Base-by-base conservation (phyloP, 2,888 invertebrate genomes). In the Ypsolopha sequella region DNA sequence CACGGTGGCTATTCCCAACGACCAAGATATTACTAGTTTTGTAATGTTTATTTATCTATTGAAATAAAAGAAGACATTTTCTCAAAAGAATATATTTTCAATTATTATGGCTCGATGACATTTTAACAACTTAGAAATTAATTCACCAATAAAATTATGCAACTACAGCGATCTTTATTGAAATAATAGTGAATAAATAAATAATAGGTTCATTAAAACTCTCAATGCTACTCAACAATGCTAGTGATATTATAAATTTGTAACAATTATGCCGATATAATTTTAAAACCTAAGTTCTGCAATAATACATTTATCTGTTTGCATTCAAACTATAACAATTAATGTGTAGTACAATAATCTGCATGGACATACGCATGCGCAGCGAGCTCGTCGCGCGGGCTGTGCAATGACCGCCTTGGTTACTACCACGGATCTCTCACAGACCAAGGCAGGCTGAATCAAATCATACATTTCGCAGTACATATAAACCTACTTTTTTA, bases 101-200 rank as follows among this genome's bases (percentile, higher is more conserved):
- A 80, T 86, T 85, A 84, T 86, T 85, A 86, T 86, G 85, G 86
- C 86, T 85, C 82, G 80, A 82, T 84, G 85, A 85, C 80, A 85
- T 76, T 81, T 79, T 81, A 85, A 85, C 85, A 85, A 86, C 84
- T 85, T 85, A 86, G 74, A 69, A 79, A 85, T 80, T 81, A 85
- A 77, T 80, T 84, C 82, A 84, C 78, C 77, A 76, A 76, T 74
- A 76, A 81, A 80, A 72, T 78, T 80, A 84, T 80, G 79, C 74
- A 76, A 73, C 82, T 84, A 82, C 79, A 80, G 79, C 72, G 70
- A 79, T 77, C 70, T 62, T 48, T 71, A 66, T 68, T 68, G 66
- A 79, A 81, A 75, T 75, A 62, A 74, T 75, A 80, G 73, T 71
- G 62, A 80, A 78, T 80, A 82, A 85, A 84, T 85, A 82, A 81